Evolutionary conservation across 1,140 invertebrate species (phyloP).

Genomic region (Psix sp.): DNA sequence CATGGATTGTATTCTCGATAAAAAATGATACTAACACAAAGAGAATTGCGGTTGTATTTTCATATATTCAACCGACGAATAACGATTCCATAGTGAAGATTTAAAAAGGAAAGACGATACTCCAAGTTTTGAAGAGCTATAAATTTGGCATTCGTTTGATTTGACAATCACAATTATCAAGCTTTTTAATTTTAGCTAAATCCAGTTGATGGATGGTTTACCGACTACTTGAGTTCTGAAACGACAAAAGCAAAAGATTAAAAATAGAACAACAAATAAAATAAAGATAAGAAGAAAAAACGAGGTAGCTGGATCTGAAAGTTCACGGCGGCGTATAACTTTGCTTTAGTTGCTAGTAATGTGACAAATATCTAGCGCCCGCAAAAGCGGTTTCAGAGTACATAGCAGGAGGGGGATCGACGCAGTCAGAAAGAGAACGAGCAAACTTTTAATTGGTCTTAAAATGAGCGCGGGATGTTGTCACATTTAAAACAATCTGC

Average conservation of each 20-base stretch:
- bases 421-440: conserved; percentile 32
- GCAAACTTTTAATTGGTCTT: conserved; percentile 60
- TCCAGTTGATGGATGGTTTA: too few species aligned
- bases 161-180: too few species aligned
- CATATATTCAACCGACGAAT: conserved; percentile 43
- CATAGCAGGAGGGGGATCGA: conserved; percentile 27
- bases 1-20: conserved; percentile 29
- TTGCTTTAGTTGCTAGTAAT: conserved; percentile 49
- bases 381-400: conserved; percentile 46
- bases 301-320: conserved; percentile 29
- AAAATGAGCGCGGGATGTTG: conserved; percentile 56
- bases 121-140: not conserved
- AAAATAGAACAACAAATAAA: too few species aligned
- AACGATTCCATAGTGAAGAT: conserved; percentile 53
- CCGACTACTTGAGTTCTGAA: too few species aligned
- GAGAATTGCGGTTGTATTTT: conserved; percentile 16
- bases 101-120: conserved; percentile 43
- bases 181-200: too few species aligned
- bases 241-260: too few species aligned
- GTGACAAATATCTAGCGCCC: conserved; percentile 56
- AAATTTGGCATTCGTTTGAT: not conserved
- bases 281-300: conserved; percentile 6
- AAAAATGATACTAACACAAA: conserved; percentile 32
- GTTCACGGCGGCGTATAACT: conserved; percentile 43
- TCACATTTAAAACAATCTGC: conserved; percentile 58